Base-by-base conservation (phyloP, 2,113 vertebrate genomes). In the Martes martes region DNA sequence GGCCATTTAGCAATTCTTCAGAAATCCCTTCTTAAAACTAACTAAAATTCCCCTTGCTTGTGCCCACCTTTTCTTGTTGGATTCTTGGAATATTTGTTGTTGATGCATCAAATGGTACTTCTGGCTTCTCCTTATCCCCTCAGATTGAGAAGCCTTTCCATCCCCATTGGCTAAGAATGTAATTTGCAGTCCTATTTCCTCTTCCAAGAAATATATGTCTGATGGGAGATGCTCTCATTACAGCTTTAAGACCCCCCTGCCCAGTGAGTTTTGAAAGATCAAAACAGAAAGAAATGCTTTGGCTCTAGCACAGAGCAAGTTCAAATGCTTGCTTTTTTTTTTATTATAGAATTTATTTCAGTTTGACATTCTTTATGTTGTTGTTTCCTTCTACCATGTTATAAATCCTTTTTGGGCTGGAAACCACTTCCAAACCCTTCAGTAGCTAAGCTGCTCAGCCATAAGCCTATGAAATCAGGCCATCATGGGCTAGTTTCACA, bases 341-440 rank as follows among this genome's bases (percentile, higher is more conserved):
- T 91, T 91, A 80, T 61, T 89, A 89, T 11, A 95, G 73, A 98
- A 92, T 94, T 97, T 96, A 97, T 95, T 96, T 96, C 69, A 71
- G 87, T 94, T 96, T 96, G 97, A 89, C 87, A 95, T 90, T 97
- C 50, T 97, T 97, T 97, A 95, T 94, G 88, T 71, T 73, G 87
- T 26, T 92, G 65, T 89, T 96, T 93, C n/a, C 93, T 90, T 88
- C 81, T 85, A 94, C 91, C 45, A 47, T 67, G 42, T 95, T 96
- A 95, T 98, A 98, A 98, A 97, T 96, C 87, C 61, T 97, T 76
- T 74, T 89, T 87, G 94, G 93, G 74, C 69, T 86, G 31, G 93
- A 95, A 92, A 96, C 39, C 14, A 94, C 65, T 93, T 96, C 63
- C 59, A 96, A 96, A 85, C 7, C 85, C 52, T 94, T 55, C 47